Base-by-base conservation (phyloP, 2,888 invertebrate genomes). In the Scrobipalpa costella region DNA sequence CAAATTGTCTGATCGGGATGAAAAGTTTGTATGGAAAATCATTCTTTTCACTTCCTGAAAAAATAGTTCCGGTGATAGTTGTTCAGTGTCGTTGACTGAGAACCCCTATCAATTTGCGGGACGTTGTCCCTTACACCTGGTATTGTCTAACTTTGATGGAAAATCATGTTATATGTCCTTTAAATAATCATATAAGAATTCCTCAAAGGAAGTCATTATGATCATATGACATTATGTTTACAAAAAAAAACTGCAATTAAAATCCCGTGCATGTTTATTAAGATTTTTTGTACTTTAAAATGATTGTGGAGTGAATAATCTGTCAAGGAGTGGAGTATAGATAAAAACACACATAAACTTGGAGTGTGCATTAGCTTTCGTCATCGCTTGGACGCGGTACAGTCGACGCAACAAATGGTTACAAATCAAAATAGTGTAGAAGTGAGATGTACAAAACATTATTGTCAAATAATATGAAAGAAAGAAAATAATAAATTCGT, bases 321-420 rank as follows among this genome's bases (percentile, higher is more conserved):
- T 27, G 8, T 2, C 50, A 19, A 50, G 50, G 50, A 5, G 50
- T 52, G 50, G 27, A 21, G 21, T 9, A n/a, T 1, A 19, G 47
- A 17, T 50, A 50, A 11, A 44, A 17, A 50, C 50, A 11, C 7
- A 21, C 50, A 50, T 50, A 19, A 50, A 50, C 49, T 15, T 2
- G 9, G 50, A 19, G 19, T 50, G 50, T 19, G 21, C 50, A 52
- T 52, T 49, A 52, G 50, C 50, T 27, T 27, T 52, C 50, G 50
- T 52, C 50, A 52, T 52, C 13, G 11, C 11, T 21, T 9, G 11
- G 21, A 52, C 50, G 13, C 13, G 21, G 21, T 21, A 21, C 49
- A 3, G 49, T 49, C 11, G 1, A 52, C 50, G 9, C 11, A 13
- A 52, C 15, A 52, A 21, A 13, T 21, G 11, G 19, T 50, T 7